Conservation (phyloP, 2,113 vertebrate species). For the Lethenteron reissneri region DNA sequence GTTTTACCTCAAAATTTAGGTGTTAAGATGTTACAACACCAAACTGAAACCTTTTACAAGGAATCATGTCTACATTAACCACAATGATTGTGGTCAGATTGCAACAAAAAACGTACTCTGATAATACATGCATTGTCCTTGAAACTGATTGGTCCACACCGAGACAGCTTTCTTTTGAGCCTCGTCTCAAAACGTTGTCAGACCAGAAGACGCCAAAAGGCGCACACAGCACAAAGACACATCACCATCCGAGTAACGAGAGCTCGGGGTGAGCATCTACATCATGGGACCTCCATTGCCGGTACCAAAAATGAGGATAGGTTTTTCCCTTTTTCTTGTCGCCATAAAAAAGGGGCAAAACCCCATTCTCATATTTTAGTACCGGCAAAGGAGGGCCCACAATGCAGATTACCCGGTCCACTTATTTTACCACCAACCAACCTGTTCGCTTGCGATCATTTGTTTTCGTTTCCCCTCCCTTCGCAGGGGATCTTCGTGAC, state of each 20-base stretch:
- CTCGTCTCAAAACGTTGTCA: no score
- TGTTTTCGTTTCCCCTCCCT: not conserved
- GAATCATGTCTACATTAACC: no score
- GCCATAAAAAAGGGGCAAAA: not conserved
- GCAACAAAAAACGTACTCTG: no score
- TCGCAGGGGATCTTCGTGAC: slow-evolving; percentile 99
- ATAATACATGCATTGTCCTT: no score
- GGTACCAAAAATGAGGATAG: not conserved
- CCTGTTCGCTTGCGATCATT: slow-evolving; percentile 15
- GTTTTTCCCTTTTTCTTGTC: slow-evolving; percentile 6
- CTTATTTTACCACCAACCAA: slow-evolving; percentile 22
- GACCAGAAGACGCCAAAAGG: no score
- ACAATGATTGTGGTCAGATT: no score
- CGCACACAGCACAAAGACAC: no score
- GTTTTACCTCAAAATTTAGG: no score
- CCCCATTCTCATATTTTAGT: slow-evolving; percentile 2
- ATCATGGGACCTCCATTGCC: not conserved
- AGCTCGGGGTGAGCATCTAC: not conserved
- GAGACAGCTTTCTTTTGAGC: no score
- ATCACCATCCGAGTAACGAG: not conserved
- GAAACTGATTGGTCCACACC: no score
- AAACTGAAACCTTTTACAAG: no score
- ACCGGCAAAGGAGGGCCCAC: not conserved
- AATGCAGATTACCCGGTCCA: not conserved
- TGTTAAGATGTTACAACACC: no score